A percentile compares a stretch with the other conserved stretches of the same genome.
phyloP scores from a whole-genome alignment of 2,113 vertebrate genomes.

The Acanthochromis polyacanthus region DNA sequence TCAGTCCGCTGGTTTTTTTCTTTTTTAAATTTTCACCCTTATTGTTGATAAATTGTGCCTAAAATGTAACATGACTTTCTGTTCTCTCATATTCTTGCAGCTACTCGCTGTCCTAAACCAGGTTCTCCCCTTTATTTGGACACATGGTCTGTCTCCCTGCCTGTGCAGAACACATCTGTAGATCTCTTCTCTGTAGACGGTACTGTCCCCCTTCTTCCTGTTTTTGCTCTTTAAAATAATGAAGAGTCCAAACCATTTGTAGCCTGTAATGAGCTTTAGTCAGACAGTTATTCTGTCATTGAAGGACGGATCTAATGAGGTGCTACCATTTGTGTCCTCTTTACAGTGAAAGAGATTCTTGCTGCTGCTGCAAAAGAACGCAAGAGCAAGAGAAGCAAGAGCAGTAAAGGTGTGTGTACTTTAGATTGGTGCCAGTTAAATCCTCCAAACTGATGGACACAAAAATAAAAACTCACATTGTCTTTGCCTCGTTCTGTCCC shows the following conservation, averaged over 20 bases:
- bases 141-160: conserved; percentile 80
- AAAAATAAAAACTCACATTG: neutral
- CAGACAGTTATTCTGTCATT: no score
- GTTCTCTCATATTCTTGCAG: conserved; percentile 54
- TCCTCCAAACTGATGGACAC: neutral
- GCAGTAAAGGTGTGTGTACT: conserved; percentile 76
- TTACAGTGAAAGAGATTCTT: conserved; percentile 89
- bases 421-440: neutral
- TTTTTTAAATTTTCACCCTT: neutral
- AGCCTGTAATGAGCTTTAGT: no score
- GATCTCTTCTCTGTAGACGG: conserved; percentile 87
- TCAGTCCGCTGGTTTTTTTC: neutral
- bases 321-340: conserved; percentile 6
- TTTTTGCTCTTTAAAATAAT: neutral
- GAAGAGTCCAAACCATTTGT: no score
- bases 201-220: conserved; percentile 51
- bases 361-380: conserved; percentile 84
- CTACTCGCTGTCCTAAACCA: conserved; percentile 90
- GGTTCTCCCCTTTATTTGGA: conserved; percentile 84
- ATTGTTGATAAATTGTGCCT: neutral
- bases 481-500: neutral
- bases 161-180: conserved; percentile 83
- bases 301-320: conserved; percentile 25
- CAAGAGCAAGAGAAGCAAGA: conserved; percentile 76
- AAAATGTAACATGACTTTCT: neutral